Conservation (phyloP, 2,113 vertebrate genomes). For the Andinoacara biseriatus region DNA sequence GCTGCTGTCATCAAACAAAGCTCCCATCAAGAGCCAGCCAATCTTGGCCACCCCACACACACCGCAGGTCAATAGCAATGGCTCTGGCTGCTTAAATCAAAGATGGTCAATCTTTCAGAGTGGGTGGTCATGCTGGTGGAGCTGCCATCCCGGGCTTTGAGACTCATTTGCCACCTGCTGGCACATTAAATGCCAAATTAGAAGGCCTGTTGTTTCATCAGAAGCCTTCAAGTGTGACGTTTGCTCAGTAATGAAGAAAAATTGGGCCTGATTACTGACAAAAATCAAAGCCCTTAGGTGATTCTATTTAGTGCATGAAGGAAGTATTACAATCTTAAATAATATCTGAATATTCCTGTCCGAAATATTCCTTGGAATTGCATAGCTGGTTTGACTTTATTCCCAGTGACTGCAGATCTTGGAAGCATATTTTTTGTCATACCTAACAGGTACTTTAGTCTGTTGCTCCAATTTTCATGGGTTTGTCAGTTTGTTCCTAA, state of each 20-base stretch:
- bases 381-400: background rate
- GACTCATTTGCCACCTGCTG: slow-evolving; percentile 72
- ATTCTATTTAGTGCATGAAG: slow-evolving; percentile 12
- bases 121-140: slow-evolving; percentile 62
- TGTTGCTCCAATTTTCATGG: background rate
- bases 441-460: background rate
- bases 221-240: slow-evolving; percentile 27
- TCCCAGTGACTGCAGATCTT: background rate
- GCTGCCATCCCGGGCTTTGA: slow-evolving; percentile 51
- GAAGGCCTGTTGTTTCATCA: slow-evolving; percentile 69
- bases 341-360: slow-evolving; percentile 14
- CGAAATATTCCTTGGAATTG: slow-evolving; percentile 18
- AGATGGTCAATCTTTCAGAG: slow-evolving; percentile 56
- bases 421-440: background rate
- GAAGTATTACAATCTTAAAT: slow-evolving; percentile 41
- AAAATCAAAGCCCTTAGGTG: slow-evolving; percentile 46
- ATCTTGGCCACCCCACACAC: slow-evolving; percentile 39
- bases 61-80: slow-evolving; percentile 58
- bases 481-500: background rate
- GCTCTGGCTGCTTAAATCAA: slow-evolving; percentile 57
- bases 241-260: slow-evolving; percentile 47
- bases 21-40: slow-evolving; percentile 50
- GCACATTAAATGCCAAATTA: slow-evolving; percentile 71
- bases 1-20: slow-evolving; percentile 57
- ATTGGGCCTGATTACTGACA: slow-evolving; percentile 39